Base-by-base conservation (phyloP, 1,140 invertebrate species). In the Nymphalis io region DNA sequence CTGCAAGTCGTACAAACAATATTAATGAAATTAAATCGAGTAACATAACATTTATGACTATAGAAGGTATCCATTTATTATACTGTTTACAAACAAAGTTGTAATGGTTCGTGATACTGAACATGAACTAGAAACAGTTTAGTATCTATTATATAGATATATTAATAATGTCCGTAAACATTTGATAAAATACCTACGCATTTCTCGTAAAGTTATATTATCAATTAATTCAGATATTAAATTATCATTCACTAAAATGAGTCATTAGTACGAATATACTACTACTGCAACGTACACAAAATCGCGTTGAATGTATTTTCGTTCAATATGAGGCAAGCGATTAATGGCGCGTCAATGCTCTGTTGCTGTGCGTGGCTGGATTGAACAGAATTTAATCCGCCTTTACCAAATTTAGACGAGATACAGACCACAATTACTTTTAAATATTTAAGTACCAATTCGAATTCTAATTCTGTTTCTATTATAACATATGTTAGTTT, bases 41-140 rank as follows among this genome's bases (percentile, higher is more conserved):
- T n/a, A n/a, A n/a, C 27, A 33, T 33, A 33, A 33, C 10, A 33
- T 8, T 8, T 33, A 33, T 8, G 27, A 8, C 27, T 3, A 33
- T 33, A 33, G 27, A 33, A 33, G n/a, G 10, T 33, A 33, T 1
- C 23, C 3, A 44, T 15, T 13, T 12, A n/a, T 18, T 15, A 1
- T 55, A 33, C 27, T 55, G 51, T 55, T 55, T 27, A 27, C 40
- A 44, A 21, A 40, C 59, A 60, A 33, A 51, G 27, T 46, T 53
- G n/a, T 58, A 67, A 4, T 67, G 16, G 20, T n/a, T 51, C 20
- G 42, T 48, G n/a, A 21, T 20, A 51, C n/a, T 46, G 44, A 15
- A 8, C 44, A 51, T 46, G 42, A n/a, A n/a, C 15, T 46, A 46
- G n/a, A 10, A n/a, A 51, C 16, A 51, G 12, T 51, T 10, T 20